phyloP scores from a whole-genome alignment of 1,140 invertebrate genomes.

The Meloidogyne floridensis region DNA sequence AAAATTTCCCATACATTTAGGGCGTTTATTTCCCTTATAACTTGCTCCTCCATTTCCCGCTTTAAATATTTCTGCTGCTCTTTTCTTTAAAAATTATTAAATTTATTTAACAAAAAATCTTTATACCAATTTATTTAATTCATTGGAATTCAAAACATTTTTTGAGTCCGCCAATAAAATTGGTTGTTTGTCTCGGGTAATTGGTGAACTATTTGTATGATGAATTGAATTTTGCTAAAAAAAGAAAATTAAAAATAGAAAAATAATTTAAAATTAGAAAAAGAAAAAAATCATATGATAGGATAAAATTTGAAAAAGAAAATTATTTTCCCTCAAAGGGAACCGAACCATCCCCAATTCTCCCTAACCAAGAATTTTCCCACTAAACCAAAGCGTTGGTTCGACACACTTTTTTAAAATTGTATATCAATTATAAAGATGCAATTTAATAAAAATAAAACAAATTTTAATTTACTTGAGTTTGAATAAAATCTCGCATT shows the following conservation, averaged over 20 bases:
- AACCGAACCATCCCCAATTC: not conserved
- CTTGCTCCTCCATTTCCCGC: not conserved
- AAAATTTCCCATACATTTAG: constrained; percentile 27
- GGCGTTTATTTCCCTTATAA: constrained; percentile 7
- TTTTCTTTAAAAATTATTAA: constrained; percentile 37
- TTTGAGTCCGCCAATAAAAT: not conserved
- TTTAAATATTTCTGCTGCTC: constrained; percentile 47
- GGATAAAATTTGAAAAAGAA: too few species aligned
- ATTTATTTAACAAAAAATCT: not conserved
- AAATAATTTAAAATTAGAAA: not conserved
- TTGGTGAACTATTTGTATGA: not conserved
- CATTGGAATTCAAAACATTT: not conserved
- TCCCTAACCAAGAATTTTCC: not conserved
- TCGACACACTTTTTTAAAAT: too few species aligned
- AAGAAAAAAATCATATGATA: not conserved
- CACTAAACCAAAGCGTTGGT: too few species aligned
- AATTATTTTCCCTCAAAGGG: not conserved
- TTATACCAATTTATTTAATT: constrained; percentile 23
- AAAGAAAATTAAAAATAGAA: not conserved
- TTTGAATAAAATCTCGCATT: constrained; percentile 26
- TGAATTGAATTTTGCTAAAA: not conserved
- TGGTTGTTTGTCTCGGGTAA: not conserved
- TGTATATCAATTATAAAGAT: too few species aligned
- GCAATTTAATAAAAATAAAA: too few species aligned
- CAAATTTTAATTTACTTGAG: not conserved